These are phyloP conservation scores for Drosophila guanche DNA, from an alignment of 1,140 invertebrate genomes.

Conservation along the genomic window DNA sequence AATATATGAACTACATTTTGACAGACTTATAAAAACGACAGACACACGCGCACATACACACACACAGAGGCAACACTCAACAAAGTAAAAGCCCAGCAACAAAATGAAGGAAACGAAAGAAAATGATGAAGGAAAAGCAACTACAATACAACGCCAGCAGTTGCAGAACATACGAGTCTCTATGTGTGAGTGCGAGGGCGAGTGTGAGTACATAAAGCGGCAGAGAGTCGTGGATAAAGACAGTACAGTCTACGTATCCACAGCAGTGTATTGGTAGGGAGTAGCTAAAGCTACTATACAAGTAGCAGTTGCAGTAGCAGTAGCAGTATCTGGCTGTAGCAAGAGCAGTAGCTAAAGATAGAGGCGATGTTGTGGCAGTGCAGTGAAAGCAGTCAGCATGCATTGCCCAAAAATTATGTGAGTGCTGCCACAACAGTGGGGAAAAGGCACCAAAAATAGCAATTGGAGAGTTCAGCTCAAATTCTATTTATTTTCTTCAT, in stretches of 20 bases:
- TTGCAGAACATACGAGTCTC: not conserved
- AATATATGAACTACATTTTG: slow-evolving; percentile 81
- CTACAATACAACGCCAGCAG: slow-evolving; percentile 9
- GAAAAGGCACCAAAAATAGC: slow-evolving; percentile 2
- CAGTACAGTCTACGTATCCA: not conserved
- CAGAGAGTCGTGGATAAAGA: slow-evolving; percentile 30
- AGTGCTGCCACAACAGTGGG: slow-evolving; percentile 31
- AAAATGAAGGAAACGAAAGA: slow-evolving; percentile 46
- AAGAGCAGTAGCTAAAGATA: slow-evolving; percentile 8
- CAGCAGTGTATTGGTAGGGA: too few species aligned
- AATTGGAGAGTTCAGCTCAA: not conserved
- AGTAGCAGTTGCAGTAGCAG: slow-evolving; percentile 1
- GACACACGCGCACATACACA: slow-evolving; percentile 30
- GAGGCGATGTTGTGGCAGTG: too few species aligned
- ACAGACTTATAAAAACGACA: slow-evolving; percentile 77
- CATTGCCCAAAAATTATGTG: slow-evolving; percentile 53
- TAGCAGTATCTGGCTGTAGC: slow-evolving; percentile 1
- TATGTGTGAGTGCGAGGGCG: too few species aligned
- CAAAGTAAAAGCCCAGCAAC: slow-evolving; percentile 57
- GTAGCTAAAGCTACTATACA: too few species aligned
- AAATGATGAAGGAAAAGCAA: slow-evolving; percentile 44
- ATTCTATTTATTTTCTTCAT: too few species aligned
- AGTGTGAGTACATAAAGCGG: slow-evolving; percentile 10
- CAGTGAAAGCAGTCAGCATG: slow-evolving; percentile 22
- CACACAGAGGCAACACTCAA: slow-evolving; percentile 19